These are phyloP conservation scores for Isurus oxyrinchus DNA, from an alignment of 2,113 vertebrate species.

Conservation along the genomic window DNA sequence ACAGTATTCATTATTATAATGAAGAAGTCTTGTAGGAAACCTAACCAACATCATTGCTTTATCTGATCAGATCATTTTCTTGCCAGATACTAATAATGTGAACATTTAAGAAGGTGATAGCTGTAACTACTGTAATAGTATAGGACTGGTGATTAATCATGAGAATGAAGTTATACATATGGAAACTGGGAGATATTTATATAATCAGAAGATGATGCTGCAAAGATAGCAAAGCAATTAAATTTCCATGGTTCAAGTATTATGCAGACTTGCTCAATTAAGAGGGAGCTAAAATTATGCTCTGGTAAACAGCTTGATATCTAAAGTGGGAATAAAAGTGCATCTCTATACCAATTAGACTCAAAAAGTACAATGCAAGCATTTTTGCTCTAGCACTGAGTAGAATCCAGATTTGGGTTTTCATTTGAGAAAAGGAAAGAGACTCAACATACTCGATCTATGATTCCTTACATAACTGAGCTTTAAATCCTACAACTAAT, in stretches of 20 bases:
- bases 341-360: neutral
- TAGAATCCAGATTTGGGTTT: neutral
- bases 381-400: neutral
- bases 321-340: slow-evolving; percentile 1
- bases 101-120: neutral
- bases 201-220: neutral
- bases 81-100: neutral
- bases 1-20: no score
- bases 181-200: neutral
- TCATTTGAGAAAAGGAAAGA: neutral
- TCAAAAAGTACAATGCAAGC: neutral
- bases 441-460: neutral
- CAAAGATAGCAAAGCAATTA: slow-evolving; percentile 7
- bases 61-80: neutral
- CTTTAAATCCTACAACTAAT: neutral
- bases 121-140: neutral
- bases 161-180: neutral
- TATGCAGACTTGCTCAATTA: neutral
- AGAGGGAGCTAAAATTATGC: slow-evolving; percentile 7
- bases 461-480: neutral
- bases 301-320: neutral
- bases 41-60: neutral
- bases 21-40: neutral
- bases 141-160: neutral
- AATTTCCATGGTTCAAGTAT: neutral